Evolutionary conservation across 2,888 invertebrate species (phyloP).

Genomic region (Xylota sylvarum): DNA sequence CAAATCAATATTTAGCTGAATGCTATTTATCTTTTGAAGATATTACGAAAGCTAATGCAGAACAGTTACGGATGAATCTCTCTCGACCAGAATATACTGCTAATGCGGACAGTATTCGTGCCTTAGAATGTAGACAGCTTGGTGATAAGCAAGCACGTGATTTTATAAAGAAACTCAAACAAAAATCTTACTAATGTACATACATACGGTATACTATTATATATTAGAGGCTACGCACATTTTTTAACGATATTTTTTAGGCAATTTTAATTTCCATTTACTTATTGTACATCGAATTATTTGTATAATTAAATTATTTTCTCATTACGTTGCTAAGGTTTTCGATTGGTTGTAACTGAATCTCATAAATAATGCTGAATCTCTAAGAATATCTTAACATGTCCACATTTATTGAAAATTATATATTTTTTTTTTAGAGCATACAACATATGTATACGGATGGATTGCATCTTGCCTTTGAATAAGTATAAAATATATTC

Average conservation of each 20-base stretch:
- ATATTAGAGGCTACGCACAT: too few species aligned
- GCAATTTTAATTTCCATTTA: conserved; percentile 12
- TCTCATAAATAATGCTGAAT: too few species aligned
- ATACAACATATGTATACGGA: too few species aligned
- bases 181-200: conserved; percentile 85
- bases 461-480: too few species aligned
- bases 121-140: conserved; percentile 90
- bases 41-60: conserved; percentile 88
- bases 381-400: background rate
- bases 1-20: conserved; percentile 97
- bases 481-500: too few species aligned
- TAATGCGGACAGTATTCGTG: conserved; percentile 86
- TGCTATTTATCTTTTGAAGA: conserved; percentile 94
- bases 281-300: conserved; percentile 28
- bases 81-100: conserved; percentile 89
- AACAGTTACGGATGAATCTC: conserved; percentile 91
- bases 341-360: conserved; percentile 33
- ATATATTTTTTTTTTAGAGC: too few species aligned
- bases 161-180: conserved; percentile 92
- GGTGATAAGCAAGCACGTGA: conserved; percentile 96
- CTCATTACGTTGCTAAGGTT: background rate
- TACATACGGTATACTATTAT: too few species aligned
- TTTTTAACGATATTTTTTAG: conserved; percentile 12
- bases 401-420: background rate
- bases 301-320: conserved; percentile 2